These are phyloP conservation scores for Pangasius krempfi DNA, from an alignment of 2,797 vertebrate genomes.

Conservation along the genomic window DNA sequence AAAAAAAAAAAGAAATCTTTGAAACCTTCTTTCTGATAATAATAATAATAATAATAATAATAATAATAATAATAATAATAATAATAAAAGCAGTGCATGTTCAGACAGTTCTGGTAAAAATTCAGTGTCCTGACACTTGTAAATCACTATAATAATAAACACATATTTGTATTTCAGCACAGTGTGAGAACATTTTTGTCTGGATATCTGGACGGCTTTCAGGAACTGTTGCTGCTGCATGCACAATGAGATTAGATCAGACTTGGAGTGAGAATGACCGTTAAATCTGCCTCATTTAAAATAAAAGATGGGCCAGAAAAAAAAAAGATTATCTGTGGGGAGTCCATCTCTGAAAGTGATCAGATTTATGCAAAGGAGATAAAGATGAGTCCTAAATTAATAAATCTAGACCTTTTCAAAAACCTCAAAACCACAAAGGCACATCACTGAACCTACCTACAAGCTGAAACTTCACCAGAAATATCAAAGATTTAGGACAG, in stretches of 20 bases:
- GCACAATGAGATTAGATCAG: not conserved
- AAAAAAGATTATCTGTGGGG: not conserved
- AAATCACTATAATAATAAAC: not conserved
- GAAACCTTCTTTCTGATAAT: not conserved
- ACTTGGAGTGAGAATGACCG: not conserved
- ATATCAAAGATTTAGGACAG: not conserved
- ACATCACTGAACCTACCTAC: not conserved
- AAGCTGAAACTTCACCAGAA: not conserved
- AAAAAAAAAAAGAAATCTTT: too few species aligned
- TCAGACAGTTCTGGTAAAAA: not conserved
- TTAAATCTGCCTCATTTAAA: not conserved
- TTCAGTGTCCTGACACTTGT: not conserved
- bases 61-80: not conserved
- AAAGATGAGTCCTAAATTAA: not conserved
- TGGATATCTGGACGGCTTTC: not conserved
- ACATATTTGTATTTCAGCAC: not conserved
- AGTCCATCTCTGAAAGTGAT: slow-evolving; percentile 4
- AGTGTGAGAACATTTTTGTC: not conserved
- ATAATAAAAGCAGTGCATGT: not conserved
- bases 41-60: too few species aligned
- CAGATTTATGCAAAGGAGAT: slow-evolving; percentile 10
- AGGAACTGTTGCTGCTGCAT: not conserved
- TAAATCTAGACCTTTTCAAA: not conserved
- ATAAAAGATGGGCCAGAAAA: not conserved
- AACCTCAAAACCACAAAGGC: slow-evolving; percentile 16